These are phyloP conservation scores for Oconnorella tubifera DNA, from an alignment of 2,888 invertebrate species.

Conservation along the genomic window DNA sequence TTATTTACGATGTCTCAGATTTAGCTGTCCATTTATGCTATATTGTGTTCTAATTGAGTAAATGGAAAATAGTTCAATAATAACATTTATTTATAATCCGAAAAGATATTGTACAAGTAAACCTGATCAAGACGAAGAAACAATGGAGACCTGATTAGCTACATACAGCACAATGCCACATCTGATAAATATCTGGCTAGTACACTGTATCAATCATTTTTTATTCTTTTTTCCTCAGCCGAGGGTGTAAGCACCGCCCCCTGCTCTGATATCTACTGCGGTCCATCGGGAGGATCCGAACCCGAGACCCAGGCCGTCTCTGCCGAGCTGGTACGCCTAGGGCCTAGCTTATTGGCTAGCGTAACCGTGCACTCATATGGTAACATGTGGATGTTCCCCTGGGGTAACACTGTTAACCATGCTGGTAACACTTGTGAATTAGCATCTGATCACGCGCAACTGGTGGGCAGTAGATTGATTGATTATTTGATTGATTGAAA, in stretches of 20 bases:
- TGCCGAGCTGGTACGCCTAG: conserved; percentile 14
- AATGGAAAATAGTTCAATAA: too few species aligned
- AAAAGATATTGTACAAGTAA: too few species aligned
- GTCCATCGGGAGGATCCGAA: conserved; percentile 27
- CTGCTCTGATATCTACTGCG: conserved; percentile 26
- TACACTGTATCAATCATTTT: too few species aligned
- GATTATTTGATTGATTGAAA: too few species aligned
- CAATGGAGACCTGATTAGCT: too few species aligned
- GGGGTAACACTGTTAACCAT: conserved; percentile 25
- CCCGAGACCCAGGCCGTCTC: conserved; percentile 28
- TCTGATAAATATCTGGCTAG: too few species aligned
- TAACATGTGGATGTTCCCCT: conserved; percentile 27
- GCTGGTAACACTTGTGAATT: conserved; percentile 22
- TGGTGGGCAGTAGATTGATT: conserved; percentile 23
- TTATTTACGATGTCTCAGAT: too few species aligned
- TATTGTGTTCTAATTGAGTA: background rate
- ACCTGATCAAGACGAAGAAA: too few species aligned
- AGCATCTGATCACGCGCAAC: conserved; percentile 24
- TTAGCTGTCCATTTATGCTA: background rate
- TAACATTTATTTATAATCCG: too few species aligned
- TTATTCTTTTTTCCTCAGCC: too few species aligned
- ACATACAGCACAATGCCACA: too few species aligned
- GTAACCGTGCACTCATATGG: conserved; percentile 27
- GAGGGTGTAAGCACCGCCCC: conserved; percentile 23
- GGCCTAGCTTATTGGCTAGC: conserved; percentile 9